Conservation (phyloP, 1,140 invertebrate species). For the Phymastichus coffea region DNA sequence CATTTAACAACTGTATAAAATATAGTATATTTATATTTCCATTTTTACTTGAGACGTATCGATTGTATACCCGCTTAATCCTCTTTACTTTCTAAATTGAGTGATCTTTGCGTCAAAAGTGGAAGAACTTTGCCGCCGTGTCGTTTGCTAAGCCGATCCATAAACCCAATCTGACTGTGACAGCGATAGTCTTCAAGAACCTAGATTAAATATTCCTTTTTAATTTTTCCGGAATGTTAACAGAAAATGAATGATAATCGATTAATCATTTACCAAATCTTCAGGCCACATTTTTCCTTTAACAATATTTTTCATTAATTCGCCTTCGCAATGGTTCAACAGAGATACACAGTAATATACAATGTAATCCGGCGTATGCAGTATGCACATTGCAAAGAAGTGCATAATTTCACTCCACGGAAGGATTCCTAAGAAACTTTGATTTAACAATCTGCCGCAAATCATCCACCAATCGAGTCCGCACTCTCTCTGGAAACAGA, state of each 20-base stretch:
- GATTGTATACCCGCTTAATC: too few relatives aligned
- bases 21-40: neutral
- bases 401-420: conserved; percentile 51
- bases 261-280: conserved; percentile 42
- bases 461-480: conserved; percentile 53
- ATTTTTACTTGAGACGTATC: too few relatives aligned
- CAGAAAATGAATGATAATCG: neutral
- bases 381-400: conserved; percentile 47
- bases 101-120: conserved; percentile 38
- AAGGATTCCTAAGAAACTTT: conserved; percentile 53
- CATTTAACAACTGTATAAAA: conserved; percentile 14
- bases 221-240: neutral
- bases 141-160: conserved; percentile 50
- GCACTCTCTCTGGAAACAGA: conserved; percentile 40
- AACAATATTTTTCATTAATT: conserved; percentile 41
- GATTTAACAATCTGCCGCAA: conserved; percentile 43
- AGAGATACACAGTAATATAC: conserved; percentile 52
- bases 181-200: conserved; percentile 44
- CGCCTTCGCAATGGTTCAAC: conserved; percentile 42
- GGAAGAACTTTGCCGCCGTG: conserved; percentile 50
- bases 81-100: conserved; percentile 28
- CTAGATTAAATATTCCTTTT: conserved; percentile 31
- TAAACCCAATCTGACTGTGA: conserved; percentile 46
- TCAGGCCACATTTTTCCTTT: conserved; percentile 49
- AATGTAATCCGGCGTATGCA: conserved; percentile 51